A percentile compares a stretch with the other conserved stretches of the same genome.
These are phyloP conservation scores for Mythimna lalbum DNA, from an alignment of 2,888 invertebrate species.

Conservation along the genomic window DNA sequence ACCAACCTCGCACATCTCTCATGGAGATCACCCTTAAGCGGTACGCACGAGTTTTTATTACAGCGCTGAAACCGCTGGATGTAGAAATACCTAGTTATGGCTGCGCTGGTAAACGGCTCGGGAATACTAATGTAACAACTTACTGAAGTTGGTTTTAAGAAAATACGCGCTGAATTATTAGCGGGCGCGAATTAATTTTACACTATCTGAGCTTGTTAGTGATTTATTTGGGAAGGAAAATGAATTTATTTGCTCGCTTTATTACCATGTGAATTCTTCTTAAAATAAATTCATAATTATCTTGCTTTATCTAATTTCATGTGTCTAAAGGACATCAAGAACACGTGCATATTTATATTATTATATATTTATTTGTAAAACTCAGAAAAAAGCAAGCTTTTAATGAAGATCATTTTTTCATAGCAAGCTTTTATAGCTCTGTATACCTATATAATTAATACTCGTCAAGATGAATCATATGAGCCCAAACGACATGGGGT, in stretches of 20 bases:
- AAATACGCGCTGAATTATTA: constrained; percentile 36
- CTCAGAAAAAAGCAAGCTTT: too few species aligned
- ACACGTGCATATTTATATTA: too few species aligned
- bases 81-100: constrained; percentile 54
- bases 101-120: constrained; percentile 31
- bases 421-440: too few species aligned
- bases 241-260: neutral
- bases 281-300: neutral
- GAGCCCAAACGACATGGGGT: too few species aligned
- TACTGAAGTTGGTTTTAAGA: constrained; percentile 42
- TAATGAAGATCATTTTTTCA: too few species aligned
- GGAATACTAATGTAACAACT: constrained; percentile 60
- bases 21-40: neutral
- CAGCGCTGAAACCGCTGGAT: constrained; percentile 47
- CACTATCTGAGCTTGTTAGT: constrained; percentile 14
- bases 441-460: too few species aligned
- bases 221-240: constrained; percentile 3
- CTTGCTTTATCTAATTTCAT: too few species aligned
- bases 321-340: too few species aligned
- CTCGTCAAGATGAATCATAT: too few species aligned
- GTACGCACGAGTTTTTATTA: constrained; percentile 58
- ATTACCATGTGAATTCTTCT: neutral
- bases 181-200: constrained; percentile 31
- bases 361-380: too few species aligned
- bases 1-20: neutral